phyloP scores from a whole-genome alignment of 2,888 invertebrate genomes.

The Microchrysa polita region DNA sequence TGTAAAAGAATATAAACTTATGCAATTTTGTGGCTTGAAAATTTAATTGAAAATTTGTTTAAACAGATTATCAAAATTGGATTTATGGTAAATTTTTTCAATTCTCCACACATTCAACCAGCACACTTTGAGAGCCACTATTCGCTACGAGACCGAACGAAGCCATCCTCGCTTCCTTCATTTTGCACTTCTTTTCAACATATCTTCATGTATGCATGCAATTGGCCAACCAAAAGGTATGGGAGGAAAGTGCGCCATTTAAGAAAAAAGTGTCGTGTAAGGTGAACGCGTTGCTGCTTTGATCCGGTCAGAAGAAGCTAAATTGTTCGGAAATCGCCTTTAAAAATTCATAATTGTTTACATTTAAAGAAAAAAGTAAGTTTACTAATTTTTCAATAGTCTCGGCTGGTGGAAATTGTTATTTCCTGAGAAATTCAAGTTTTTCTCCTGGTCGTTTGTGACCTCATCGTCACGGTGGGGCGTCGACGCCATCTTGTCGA shows the following conservation, averaged over 20 bases:
- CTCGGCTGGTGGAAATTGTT: neutral
- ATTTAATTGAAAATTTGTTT: no score
- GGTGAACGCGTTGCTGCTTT: neutral
- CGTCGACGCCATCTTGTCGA: constrained; percentile 39
- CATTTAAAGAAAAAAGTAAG: constrained; percentile 1
- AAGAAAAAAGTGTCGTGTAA: constrained; percentile 3
- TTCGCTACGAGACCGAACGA: constrained; percentile 7
- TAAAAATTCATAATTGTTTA: neutral
- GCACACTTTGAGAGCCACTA: no score
- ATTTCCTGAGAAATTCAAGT: neutral
- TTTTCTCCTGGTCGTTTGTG: neutral
- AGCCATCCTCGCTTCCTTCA: neutral
- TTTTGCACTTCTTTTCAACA: constrained; percentile 21
- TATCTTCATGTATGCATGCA: neutral
- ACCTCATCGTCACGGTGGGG: neutral
- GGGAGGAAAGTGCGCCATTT: constrained; percentile 40
- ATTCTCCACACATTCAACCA: no score
- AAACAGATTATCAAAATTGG: no score
- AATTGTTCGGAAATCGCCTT: neutral
- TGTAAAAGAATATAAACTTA: no score
- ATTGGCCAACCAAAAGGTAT: constrained; percentile 17
- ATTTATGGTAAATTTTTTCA: no score
- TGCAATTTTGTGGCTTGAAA: no score
- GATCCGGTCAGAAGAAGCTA: neutral
- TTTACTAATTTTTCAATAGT: neutral